Percentiles rank a stretch among this genome's conserved stretches.
These are phyloP conservation scores for Acrossocheilus fasciatus DNA, from an alignment of 2,797 vertebrate genomes.

Conservation along the genomic window DNA sequence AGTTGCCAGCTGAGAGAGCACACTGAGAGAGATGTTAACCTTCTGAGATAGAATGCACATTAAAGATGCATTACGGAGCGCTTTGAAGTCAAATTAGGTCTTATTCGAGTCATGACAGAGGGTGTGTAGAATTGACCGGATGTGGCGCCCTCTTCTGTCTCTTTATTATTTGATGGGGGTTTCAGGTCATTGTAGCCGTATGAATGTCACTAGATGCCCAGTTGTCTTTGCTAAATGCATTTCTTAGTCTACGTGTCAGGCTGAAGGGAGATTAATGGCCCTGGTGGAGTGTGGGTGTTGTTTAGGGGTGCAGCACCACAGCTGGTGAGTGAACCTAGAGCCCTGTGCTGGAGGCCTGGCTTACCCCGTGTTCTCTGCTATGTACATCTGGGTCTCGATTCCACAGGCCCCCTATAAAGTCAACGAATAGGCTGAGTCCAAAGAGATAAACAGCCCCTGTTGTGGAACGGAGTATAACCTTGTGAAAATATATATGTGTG, in stretches of 20 bases:
- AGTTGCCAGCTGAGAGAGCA: constrained; percentile 79
- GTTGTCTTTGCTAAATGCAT: constrained; percentile 53
- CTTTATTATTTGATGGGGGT: constrained; percentile 12
- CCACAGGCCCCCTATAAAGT: constrained; percentile 48
- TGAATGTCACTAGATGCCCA: constrained; percentile 43
- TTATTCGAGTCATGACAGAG: constrained; percentile 70
- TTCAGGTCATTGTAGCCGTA: constrained; percentile 1
- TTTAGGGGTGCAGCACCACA: constrained; percentile 46
- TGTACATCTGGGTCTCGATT: constrained; percentile 54
- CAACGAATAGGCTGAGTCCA: constrained; percentile 61
- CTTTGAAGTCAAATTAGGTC: constrained; percentile 80
- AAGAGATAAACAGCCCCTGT: constrained; percentile 69
- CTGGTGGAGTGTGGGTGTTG: constrained; percentile 41
- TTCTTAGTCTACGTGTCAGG: constrained; percentile 38
- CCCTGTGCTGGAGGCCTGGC: constrained; percentile 57
- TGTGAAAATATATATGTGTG: constrained; percentile 49
- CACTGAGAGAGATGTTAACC: constrained; percentile 79
- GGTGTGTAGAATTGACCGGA: constrained; percentile 7
- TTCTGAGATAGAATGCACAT: constrained; percentile 75
- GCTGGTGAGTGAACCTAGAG: constrained; percentile 68
- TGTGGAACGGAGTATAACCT: constrained; percentile 52
- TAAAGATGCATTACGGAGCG: constrained; percentile 81
- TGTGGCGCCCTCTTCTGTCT: constrained; percentile 59
- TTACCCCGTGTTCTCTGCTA: constrained; percentile 57
- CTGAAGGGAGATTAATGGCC: constrained; percentile 54